phyloP scores from a whole-genome alignment of 1,140 invertebrate genomes.

The Drosophila obscura region DNA sequence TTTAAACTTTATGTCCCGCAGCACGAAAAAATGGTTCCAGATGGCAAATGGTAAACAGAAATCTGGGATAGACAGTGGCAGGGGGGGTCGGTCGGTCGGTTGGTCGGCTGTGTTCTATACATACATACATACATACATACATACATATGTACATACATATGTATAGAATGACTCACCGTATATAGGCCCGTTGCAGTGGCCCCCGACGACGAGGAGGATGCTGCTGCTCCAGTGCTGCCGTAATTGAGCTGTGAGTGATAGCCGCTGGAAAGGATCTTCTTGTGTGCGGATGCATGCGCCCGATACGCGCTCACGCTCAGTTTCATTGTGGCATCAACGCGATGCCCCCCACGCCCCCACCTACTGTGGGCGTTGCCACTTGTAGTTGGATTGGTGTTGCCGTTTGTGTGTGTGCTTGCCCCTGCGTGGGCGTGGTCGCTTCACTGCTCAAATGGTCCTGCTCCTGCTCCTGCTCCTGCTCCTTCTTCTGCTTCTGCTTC shows the following conservation, averaged over 20 bases:
- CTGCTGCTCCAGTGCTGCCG: slow-evolving; percentile 89
- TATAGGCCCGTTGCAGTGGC: slow-evolving; percentile 83
- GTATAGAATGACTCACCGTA: slow-evolving; percentile 84
- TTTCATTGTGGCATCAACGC: slow-evolving; percentile 87
- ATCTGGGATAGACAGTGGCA: too few species aligned
- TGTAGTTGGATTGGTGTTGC: slow-evolving; percentile 17
- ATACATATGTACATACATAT: neutral
- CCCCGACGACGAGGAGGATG: slow-evolving; percentile 84
- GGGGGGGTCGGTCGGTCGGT: too few species aligned
- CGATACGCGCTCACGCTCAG: slow-evolving; percentile 92
- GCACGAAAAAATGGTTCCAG: slow-evolving; percentile 16
- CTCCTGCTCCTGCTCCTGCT: slow-evolving; percentile 8
- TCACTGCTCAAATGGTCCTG: slow-evolving; percentile 11
- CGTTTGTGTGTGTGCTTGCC: neutral
- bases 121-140: neutral
- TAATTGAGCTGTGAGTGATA: slow-evolving; percentile 91
- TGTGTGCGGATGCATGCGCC: slow-evolving; percentile 92
- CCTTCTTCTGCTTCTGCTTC: neutral
- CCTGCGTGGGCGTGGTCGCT: slow-evolving; percentile 1
- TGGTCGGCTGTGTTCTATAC: neutral
- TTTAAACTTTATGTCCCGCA: slow-evolving; percentile 44
- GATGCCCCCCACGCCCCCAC: slow-evolving; percentile 19
- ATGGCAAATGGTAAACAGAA: too few species aligned
- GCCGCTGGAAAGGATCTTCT: slow-evolving; percentile 90
- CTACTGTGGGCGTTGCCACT: slow-evolving; percentile 23